Percentiles rank a stretch among this genome's conserved stretches.
phyloP scores from a whole-genome alignment of 2,888 invertebrate species.

The Allolobophora icterica region DNA sequence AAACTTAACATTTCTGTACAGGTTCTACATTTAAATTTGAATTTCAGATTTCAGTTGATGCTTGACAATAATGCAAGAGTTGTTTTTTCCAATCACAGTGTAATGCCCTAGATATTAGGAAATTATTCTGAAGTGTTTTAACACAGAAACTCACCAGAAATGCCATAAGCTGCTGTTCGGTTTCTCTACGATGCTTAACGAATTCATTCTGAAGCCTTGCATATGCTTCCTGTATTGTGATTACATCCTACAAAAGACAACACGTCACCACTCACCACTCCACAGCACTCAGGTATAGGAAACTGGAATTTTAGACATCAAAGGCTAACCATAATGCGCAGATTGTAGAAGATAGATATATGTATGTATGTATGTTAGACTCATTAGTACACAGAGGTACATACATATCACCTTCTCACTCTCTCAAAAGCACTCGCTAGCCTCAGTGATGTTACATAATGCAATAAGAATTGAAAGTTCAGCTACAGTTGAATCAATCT shows the following conservation, averaged over 20 bases:
- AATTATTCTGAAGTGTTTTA: not conserved
- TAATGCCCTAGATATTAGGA: not conserved
- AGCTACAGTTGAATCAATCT: too few species aligned
- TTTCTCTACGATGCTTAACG: constrained; percentile 19
- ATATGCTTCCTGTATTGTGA: not conserved
- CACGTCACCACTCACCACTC: not conserved
- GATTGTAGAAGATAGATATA: too few species aligned
- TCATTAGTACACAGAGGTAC: too few species aligned
- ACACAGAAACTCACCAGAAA: not conserved
- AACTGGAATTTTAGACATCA: not conserved
- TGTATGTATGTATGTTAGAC: too few species aligned
- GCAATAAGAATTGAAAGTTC: too few species aligned
- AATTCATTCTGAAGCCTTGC: constrained; percentile 28
- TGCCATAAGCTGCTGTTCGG: constrained; percentile 6
- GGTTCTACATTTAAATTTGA: too few species aligned
- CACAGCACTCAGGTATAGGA: not conserved
- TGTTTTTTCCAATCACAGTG: not conserved
- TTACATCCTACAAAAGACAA: not conserved
- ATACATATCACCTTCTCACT: too few species aligned
- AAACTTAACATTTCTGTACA: too few species aligned
- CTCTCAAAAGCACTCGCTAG: too few species aligned
- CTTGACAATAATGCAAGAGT: not conserved
- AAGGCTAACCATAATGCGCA: too few species aligned
- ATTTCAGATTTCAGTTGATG: too few species aligned
- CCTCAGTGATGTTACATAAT: too few species aligned